A percentile compares a stretch with the other conserved stretches of the same genome.
Conservation (phyloP, 2,797 vertebrate genomes). For the Trachurus trachurus region DNA sequence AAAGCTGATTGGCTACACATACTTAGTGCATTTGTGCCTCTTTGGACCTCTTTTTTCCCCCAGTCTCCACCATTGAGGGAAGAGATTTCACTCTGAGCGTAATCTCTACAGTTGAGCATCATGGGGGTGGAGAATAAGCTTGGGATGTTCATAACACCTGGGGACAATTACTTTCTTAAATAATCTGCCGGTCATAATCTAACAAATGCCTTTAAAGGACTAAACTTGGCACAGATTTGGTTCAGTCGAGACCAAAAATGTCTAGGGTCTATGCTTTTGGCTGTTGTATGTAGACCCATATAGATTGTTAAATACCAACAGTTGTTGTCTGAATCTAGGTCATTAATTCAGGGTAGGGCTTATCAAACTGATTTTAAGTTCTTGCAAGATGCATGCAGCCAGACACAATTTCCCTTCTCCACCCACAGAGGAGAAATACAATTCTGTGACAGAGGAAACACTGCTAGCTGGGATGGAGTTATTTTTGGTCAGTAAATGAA, state of each 20-base stretch:
- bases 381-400: conserved; percentile 46
- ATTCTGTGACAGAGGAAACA: conserved; percentile 59
- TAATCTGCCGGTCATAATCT: conserved; percentile 71
- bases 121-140: conserved; percentile 74
- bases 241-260: conserved; percentile 32
- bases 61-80: conserved; percentile 56
- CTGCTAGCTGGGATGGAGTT: conserved; percentile 39
- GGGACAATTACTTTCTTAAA: conserved; percentile 71
- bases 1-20: conserved; percentile 83
- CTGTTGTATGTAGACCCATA: conserved; percentile 25
- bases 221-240: conserved; percentile 22
- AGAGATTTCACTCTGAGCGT: conserved; percentile 75
- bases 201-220: conserved; percentile 56
- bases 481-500: conserved; percentile 69
- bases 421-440: conserved; percentile 55
- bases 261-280: conserved; percentile 24
- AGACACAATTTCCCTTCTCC: conserved; percentile 61
- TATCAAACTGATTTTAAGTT: conserved; percentile 71
- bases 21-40: conserved; percentile 74
- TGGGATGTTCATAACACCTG: conserved; percentile 74
- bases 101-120: conserved; percentile 75
- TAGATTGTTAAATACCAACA: conserved; percentile 41
- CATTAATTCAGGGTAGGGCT: conserved; percentile 72
- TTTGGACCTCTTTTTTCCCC: conserved; percentile 53
- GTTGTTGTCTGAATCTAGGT: conserved; percentile 65